Evolutionary conservation across 2,113 vertebrate genomes (phyloP).

Genomic region (Indri indri): DNA sequence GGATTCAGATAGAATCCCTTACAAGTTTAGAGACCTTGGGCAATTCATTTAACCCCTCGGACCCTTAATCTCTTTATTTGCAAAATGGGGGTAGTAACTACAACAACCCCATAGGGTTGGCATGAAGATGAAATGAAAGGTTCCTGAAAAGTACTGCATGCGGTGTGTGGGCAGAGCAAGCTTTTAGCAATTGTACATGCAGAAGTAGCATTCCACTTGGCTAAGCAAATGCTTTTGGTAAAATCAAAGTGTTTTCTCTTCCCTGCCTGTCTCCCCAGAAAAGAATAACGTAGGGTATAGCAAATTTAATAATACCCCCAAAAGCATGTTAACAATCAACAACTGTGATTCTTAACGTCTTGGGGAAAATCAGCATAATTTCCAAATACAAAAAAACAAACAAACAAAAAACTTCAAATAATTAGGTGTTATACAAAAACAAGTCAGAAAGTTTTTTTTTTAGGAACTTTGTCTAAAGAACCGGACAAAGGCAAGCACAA

Average conservation of each 20-base stretch:
- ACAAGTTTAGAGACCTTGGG: not conserved
- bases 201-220: not conserved
- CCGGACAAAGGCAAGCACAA: not conserved
- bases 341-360: not conserved
- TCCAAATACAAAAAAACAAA: not conserved
- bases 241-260: not conserved
- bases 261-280: not conserved
- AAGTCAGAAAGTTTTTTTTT: not conserved
- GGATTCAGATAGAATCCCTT: not conserved
- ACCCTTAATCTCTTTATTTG: not conserved
- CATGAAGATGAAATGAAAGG: not conserved
- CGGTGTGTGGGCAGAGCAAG: not conserved
- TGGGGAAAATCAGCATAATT: not conserved
- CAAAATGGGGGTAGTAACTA: not conserved
- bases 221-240: not conserved
- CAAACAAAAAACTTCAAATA: not conserved
- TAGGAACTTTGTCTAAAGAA: not conserved
- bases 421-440: not conserved
- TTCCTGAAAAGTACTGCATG: not conserved
- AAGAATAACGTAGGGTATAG: not conserved
- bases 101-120: not conserved
- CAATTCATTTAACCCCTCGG: not conserved
- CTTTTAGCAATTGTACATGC: not conserved
- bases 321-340: not conserved
- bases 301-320: not conserved